Evolutionary conservation across 2,797 vertebrate genomes (phyloP), one percentile per base, ranked within the genome.

Genomic region (Rhabdomys pumilio): DNA sequence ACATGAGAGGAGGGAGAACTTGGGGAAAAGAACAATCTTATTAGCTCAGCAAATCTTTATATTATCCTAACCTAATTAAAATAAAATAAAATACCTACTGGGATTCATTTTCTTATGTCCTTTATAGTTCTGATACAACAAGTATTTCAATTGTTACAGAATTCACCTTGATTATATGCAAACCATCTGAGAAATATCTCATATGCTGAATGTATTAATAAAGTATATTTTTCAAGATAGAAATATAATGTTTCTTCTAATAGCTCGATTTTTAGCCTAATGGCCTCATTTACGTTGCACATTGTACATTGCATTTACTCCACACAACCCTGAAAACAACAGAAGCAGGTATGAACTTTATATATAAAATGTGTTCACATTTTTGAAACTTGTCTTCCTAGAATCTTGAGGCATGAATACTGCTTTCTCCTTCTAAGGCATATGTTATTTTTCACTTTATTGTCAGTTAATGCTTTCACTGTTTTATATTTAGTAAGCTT

Each of bases 391-490:
- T 88, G 57, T 73, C 41, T 73, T 26, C 50, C 24, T 61, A 41
- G 38, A 38, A 59, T 83, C 90, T 95, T 47, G 80, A 92, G 34
- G 31, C 47, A 65, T 76, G 22, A 67, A 57, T 8, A 24, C 17
- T 81, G 10, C 29, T 50, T 88, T 76, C 61, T 89, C 19, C 6
- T 31, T 89, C 29, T 77, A 69, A 76, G 69, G 38, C 4, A 59
- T 67, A 65, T 34, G 38, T 63, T 31, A 44, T 20, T 76, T 93
- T 95, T 67, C 77, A 67, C 59, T 76, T 89, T 50, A 59, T 83
- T 89, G 65, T 83, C 50, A 76, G 19, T 53, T 79, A 89, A 89
- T 89, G 31, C 22, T 83, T 89, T 77, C 59, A 89, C 61, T 92
- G 59, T n/a, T 89, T 77, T 77, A 14, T 5, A 59, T 84, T 89